These are phyloP conservation scores for Ochotona curzoniae DNA, from an alignment of 2,113 vertebrate species.

Conservation along the genomic window DNA sequence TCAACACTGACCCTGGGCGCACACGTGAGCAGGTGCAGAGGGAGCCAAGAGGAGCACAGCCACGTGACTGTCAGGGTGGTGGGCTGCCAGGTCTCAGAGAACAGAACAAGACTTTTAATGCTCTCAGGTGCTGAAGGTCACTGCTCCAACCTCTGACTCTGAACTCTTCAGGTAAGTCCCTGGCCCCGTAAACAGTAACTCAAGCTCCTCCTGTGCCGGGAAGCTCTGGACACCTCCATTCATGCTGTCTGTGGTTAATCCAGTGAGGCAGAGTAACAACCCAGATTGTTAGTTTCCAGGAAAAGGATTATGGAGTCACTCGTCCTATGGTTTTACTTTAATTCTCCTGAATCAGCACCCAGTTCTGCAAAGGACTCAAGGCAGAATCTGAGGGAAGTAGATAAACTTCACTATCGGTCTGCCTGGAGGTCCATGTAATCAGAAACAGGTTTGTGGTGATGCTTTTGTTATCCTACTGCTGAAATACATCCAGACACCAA, in stretches of 20 bases:
- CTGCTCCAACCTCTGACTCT: background rate
- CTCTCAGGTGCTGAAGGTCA: background rate
- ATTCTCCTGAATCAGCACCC: constrained; percentile 45
- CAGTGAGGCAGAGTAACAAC: background rate
- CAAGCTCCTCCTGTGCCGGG: background rate
- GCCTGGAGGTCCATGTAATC: background rate
- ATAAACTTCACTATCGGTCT: background rate
- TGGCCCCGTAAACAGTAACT: background rate
- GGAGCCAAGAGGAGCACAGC: background rate
- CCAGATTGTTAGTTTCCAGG: background rate
- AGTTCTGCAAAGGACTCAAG: background rate
- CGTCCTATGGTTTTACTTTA: background rate
- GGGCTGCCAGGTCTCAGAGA: background rate
- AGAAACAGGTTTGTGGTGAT: constrained; percentile 21
- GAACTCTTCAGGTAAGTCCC: background rate
- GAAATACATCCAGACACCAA: constrained; percentile 55
- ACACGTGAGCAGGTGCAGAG: background rate
- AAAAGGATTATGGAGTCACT: background rate
- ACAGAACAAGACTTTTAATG: background rate
- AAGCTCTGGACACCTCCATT: background rate
- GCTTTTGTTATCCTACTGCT: constrained; percentile 28
- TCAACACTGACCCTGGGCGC: background rate
- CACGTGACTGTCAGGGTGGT: background rate
- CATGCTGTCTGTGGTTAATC: background rate
- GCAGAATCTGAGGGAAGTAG: background rate